Conservation (phyloP, 92 coral and sea anemone species). For the Porites evermanni region DNA sequence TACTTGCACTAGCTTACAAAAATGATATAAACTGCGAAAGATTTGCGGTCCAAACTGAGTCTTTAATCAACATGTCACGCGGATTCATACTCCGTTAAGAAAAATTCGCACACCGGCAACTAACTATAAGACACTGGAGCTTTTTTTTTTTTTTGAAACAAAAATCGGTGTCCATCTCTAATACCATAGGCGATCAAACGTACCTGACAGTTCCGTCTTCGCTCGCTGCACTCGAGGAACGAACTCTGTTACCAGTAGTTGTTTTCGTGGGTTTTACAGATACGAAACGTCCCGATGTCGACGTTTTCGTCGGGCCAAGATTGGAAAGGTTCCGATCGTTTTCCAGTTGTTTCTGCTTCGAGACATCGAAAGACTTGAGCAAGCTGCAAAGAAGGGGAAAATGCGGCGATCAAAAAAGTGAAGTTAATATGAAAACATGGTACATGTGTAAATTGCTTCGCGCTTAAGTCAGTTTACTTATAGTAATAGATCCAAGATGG, state of each 20-base stretch:
- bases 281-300: conserved; percentile 40
- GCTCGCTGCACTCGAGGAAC: conserved; percentile 79
- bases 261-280: conserved; percentile 41
- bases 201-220: conserved; percentile 81
- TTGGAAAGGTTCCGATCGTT: conserved; percentile 83
- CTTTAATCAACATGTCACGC: background rate
- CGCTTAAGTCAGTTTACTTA: conserved; percentile 52
- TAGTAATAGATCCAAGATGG: conserved; percentile 75
- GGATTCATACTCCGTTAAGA: background rate
- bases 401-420: background rate
- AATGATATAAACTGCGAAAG: conserved; percentile 2
- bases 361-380: conserved; percentile 83
- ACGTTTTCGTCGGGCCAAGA: conserved; percentile 59
- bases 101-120: background rate
- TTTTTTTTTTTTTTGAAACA: background rate
- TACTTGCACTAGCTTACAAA: background rate
- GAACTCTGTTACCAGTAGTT: conserved; percentile 27
- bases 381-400: conserved; percentile 52
- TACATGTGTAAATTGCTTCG: too few relatives aligned
- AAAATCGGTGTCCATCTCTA: background rate
- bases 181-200: background rate
- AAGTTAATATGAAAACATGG: background rate
- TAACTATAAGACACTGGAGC: background rate
- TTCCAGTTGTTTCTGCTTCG: conserved; percentile 95
- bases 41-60: background rate